Conservation (phyloP, 2,888 invertebrate genomes). For the Scelioninae gen. 1 region DNA sequence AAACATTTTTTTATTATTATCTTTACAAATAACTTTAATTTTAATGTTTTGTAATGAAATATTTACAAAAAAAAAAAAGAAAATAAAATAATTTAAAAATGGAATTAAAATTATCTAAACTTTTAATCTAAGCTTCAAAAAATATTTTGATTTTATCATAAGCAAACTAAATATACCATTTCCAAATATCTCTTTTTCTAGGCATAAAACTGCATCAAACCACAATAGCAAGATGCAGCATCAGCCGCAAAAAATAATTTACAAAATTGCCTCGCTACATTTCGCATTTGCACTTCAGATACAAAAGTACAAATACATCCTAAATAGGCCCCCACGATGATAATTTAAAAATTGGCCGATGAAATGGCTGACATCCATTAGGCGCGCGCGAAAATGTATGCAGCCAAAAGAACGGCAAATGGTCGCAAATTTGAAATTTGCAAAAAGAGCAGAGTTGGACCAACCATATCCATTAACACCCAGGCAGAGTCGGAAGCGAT, state of each 20-base stretch:
- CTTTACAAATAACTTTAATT: no score
- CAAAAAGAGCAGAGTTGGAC: slow-evolving; percentile 58
- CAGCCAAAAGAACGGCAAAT: slow-evolving; percentile 53
- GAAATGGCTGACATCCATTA: slow-evolving; percentile 60
- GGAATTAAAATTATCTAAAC: no score
- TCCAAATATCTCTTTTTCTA: no score
- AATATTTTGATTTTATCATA: no score
- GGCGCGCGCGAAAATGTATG: slow-evolving; percentile 50
- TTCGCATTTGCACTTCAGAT: background rate
- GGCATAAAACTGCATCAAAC: background rate
- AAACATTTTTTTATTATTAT: no score
- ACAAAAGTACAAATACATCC: slow-evolving; percentile 3
- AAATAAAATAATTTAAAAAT: no score
- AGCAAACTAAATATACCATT: no score
- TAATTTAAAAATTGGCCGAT: slow-evolving; percentile 52
- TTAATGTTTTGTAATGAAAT: no score
- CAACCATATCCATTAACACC: slow-evolving; percentile 76
- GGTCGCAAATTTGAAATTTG: slow-evolving; percentile 63
- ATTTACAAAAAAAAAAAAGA: no score
- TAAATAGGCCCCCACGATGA: slow-evolving; percentile 13
- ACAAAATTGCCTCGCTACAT: background rate
- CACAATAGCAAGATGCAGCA: background rate
- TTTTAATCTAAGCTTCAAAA: no score
- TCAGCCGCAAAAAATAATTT: background rate
- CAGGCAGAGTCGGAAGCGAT: slow-evolving; percentile 73